Base-by-base conservation (phyloP, 2,888 invertebrate genomes). In the Diplolepis rosae region DNA sequence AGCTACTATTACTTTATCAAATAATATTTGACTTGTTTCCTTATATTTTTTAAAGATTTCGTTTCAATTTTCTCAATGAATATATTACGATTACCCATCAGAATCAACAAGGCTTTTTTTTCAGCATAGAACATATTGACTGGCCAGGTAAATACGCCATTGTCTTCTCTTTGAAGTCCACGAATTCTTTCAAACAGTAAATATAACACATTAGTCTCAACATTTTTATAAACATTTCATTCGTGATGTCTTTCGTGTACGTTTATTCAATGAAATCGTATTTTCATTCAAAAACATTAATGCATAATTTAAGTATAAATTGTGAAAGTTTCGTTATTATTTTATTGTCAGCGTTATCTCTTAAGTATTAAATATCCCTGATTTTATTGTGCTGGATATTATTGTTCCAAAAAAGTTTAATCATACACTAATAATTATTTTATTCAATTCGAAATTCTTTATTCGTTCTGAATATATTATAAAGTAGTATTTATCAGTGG, bases 101-200 rank as follows among this genome's bases (percentile, higher is more conserved):
- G 11, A 30, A 15, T 54, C 54, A 32, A n/a, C n/a, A 30, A 54
- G 32, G n/a, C n/a, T n/a, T 54, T 54, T 54, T 52, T 54, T 32
- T 30, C 56, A 56, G 56, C 13, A 39, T 39, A 56, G 35, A 56
- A 56, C 24, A 56, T 35, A 56, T 56, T 56, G n/a, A 72, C 39
- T 78, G 77, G 73, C 77, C 79, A 35, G 79, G 72, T 79, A 81
- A 77, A 69, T 81, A 77, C 75, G 77, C 75, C 76, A 69, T 80
- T 69, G 72, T 74, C 45, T 56, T 76, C 66, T 77, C 76, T 50
- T 65, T 73, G 69, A 79, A 79, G 75, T 77, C 73, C 45, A 76
- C 72, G 56, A 72, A 79, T 65, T 80, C 75, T 24, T 78, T 78
- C 61, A 79, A 82, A 75, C 78, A 80, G 80, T 83, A 82, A 82